A percentile compares a stretch with the other conserved stretches of the same genome.
phyloP scores from a whole-genome alignment of 2,888 invertebrate species.

The Papilio gigon region DNA sequence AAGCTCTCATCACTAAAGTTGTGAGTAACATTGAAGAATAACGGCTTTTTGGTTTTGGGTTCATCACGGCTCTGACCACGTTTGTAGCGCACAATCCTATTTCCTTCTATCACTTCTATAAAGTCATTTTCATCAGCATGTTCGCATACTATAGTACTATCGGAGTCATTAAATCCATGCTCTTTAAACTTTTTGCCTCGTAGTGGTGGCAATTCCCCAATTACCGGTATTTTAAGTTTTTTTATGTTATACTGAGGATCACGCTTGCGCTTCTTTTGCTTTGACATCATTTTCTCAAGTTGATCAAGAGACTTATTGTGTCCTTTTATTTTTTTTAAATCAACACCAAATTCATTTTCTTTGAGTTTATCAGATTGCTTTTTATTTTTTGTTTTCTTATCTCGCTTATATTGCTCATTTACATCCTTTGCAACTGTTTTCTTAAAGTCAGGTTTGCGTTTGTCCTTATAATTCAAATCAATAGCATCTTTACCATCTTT shows the following conservation, averaged over 20 bases:
- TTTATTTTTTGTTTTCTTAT: background rate
- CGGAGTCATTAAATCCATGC: constrained; percentile 43
- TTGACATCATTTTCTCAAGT: constrained; percentile 30
- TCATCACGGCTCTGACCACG: background rate
- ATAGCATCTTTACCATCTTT: background rate
- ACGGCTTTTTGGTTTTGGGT: constrained; percentile 42
- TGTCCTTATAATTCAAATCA: background rate
- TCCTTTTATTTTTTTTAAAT: background rate
- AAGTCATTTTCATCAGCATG: constrained; percentile 6
- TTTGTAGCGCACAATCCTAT: constrained; percentile 44
- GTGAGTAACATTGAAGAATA: constrained; percentile 46
- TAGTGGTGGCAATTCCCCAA: constrained; percentile 45
- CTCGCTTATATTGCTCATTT: background rate
- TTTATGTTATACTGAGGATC: constrained; percentile 31
- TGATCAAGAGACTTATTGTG: background rate
- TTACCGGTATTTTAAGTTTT: constrained; percentile 41
- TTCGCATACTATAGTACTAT: constrained; percentile 50
- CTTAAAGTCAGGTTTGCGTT: background rate
- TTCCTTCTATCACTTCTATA: constrained; percentile 52
- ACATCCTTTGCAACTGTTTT: background rate
- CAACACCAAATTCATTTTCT: background rate
- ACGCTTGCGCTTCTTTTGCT: constrained; percentile 16
- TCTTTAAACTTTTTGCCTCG: constrained; percentile 39
- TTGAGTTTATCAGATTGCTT: background rate
- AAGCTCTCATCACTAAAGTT: constrained; percentile 18